These are phyloP conservation scores for Melanotaenia maccullochi DNA, from an alignment of 2,797 vertebrate species.

Conservation along the genomic window DNA sequence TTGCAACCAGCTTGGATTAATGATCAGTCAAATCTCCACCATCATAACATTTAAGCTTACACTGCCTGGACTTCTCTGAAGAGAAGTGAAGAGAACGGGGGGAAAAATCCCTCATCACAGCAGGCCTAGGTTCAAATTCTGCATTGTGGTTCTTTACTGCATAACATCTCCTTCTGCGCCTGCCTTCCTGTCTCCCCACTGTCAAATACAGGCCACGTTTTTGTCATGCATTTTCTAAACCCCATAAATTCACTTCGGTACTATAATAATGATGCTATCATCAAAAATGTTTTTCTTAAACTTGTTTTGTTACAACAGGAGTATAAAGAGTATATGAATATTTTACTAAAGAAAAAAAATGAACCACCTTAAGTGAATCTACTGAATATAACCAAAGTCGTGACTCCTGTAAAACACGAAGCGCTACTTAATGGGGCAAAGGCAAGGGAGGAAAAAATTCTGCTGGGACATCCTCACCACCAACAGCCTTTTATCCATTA, in stretches of 20 bases:
- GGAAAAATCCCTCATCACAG: neutral
- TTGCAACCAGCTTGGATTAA: neutral
- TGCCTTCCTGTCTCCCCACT: neutral
- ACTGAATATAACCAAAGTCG: neutral
- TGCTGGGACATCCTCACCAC: no score
- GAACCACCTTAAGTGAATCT: neutral
- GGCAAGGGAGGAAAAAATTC: no score
- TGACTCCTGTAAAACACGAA: no score
- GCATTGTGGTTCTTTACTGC: neutral
- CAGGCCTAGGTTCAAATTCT: neutral
- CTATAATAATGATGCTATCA: neutral
- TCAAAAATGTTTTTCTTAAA: neutral
- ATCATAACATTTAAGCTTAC: neutral
- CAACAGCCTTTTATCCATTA: no score
- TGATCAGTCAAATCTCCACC: slow-evolving; percentile 4
- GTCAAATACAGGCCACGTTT: neutral
- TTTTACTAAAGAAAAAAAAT: neutral
- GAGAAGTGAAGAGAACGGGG: neutral
- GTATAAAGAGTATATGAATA: neutral
- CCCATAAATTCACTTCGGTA: neutral
- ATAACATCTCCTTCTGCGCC: neutral
- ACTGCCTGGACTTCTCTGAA: neutral
- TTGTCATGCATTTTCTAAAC: neutral
- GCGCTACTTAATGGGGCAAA: no score
- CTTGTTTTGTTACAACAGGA: neutral